Evolutionary conservation across 2,797 vertebrate genomes (phyloP).

Genomic region (Bucorvus abyssinicus): DNA sequence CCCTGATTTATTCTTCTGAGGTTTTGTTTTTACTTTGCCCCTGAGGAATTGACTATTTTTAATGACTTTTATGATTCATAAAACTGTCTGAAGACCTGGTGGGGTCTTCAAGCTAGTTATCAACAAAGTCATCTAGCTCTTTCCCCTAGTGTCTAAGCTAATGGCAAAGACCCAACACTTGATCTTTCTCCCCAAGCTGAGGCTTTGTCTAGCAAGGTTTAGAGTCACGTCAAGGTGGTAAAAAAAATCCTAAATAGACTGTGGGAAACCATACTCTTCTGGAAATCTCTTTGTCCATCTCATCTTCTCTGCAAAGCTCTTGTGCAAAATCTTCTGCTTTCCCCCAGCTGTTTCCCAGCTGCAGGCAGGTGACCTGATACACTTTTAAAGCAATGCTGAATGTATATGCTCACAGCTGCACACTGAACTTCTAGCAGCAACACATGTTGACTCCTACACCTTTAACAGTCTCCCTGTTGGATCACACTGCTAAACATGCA

Average conservation of each 20-base stretch:
- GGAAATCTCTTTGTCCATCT: neutral
- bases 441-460: neutral
- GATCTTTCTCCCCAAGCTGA: neutral
- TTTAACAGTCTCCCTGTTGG: neutral
- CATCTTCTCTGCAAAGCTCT: neutral
- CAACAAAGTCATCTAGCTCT: slow-evolving; percentile 33
- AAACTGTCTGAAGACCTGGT: slow-evolving; percentile 49
- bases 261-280: neutral
- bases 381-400: neutral
- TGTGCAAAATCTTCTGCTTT: neutral
- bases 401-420: neutral
- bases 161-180: slow-evolving; percentile 10
- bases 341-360: slow-evolving; percentile 16
- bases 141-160: slow-evolving; percentile 11
- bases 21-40: slow-evolving; percentile 29
- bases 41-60: slow-evolving; percentile 24
- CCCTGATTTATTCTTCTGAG: slow-evolving; percentile 5
- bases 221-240: neutral
- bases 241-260: neutral
- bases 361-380: neutral
- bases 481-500: neutral
- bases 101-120: slow-evolving; percentile 37
- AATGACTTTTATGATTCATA: slow-evolving; percentile 53
- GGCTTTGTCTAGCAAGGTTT: neutral
- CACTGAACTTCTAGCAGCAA: neutral